Conservation (phyloP, 2,888 invertebrate species). For the Lochmaea capreae region DNA sequence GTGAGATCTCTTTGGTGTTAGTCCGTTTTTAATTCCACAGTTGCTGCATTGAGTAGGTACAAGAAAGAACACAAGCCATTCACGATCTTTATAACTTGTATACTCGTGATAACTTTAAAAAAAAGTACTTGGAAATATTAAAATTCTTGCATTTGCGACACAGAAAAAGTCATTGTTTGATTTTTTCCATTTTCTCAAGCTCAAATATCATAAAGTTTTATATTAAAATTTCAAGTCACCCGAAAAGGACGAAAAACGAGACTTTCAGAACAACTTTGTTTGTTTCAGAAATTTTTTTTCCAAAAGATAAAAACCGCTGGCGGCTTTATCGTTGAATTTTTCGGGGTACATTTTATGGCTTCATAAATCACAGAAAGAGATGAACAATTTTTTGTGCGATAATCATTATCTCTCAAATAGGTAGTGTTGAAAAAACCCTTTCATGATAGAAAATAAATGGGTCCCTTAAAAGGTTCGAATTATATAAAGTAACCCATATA, state of each 20-base stretch:
- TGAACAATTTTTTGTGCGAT: conserved; percentile 36
- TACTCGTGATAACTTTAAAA: too few relatives aligned
- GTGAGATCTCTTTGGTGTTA: too few relatives aligned
- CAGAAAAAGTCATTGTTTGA: neutral
- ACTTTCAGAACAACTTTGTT: conserved; percentile 19
- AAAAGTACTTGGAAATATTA: too few relatives aligned
- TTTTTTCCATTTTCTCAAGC: conserved; percentile 7
- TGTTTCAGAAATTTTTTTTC: conserved; percentile 15
- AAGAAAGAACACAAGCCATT: too few relatives aligned
- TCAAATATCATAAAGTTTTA: conserved; percentile 14
- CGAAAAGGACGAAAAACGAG: neutral
- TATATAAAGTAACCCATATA: conserved; percentile 34
- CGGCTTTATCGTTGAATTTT: conserved; percentile 19
- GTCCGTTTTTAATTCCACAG: too few relatives aligned
- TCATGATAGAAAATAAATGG: conserved; percentile 34
- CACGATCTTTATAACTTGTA: too few relatives aligned
- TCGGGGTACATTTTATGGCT: conserved; percentile 30
- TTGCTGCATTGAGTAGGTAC: too few relatives aligned
- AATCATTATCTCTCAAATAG: conserved; percentile 37
- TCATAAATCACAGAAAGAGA: conserved; percentile 27
- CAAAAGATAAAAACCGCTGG: conserved; percentile 11
- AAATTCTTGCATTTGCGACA: neutral
- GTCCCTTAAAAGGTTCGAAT: conserved; percentile 29
- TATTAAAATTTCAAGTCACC: conserved; percentile 14
- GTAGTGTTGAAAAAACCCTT: conserved; percentile 32